A percentile compares a stretch with the other conserved stretches of the same genome.
These are phyloP conservation scores for crab-eating macaque (Macaca fascicularis) DNA, from an alignment of 2,113 vertebrate species.

Conservation along the genomic window T2T-MFA8v1.1 NC_088386.1:71733501-71734000, in stretches of 20 bases:
- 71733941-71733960: neutral
- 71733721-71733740: neutral
- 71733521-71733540: neutral
- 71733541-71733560: neutral
- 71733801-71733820: neutral
- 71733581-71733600: neutral
- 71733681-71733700: neutral
- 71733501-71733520: neutral
- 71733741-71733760: neutral
- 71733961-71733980: neutral
- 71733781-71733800: neutral
- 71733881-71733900: neutral
- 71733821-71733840: constrained; percentile 12
- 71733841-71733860: neutral
- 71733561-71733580: neutral
- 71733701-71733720: neutral
- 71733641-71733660: neutral
- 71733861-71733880: neutral
- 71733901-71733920: neutral
- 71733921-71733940: neutral
- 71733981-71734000: neutral
- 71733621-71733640: neutral
- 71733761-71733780: neutral
- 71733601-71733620: neutral
- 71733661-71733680: neutral